Evolutionary conservation across 2,888 invertebrate genomes (phyloP), one percentile per base, ranked within the genome.

Genomic region (Aleiodes leptofemur): DNA sequence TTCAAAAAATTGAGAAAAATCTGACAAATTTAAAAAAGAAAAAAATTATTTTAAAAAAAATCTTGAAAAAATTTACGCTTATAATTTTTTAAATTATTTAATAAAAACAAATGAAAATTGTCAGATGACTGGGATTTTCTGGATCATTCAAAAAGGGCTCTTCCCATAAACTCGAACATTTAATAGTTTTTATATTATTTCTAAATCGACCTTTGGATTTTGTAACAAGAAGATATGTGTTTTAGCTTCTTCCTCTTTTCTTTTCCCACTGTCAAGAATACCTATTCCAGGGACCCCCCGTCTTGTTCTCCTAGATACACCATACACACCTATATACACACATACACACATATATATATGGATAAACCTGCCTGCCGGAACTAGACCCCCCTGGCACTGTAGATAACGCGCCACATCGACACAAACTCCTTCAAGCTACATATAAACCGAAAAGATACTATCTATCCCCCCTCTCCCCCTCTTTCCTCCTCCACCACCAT

Each of bases 361-460:
- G 43, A 23, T 48, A 64, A 64, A 43, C 38, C 43, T 64, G 64
- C 34, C 34, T 64, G 23, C 64, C 64, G 64, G 64, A 64, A 64
- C 64, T 48, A 16, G 16, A 16, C 64, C 64, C 43, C 43, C 55
- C 55, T 55, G 9, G 14, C 43, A 43, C 64, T 64, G 14, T 14
- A 64, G 64, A 64, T 64, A 64, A 64, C 64, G 43, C 43, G 43
- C 43, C 43, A 48, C 48, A 43, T 64, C 61, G 43, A 61, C 61
- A 38, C 61, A 38, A 61, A 61, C 61, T 61, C n/a, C 43, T 61
- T 61, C 48, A 43, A 43, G 64, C 43, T 23, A 48, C 64, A 23
- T 48, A 64, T 64, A 64, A 64, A 48, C 38, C 48, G 9, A 43
- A 64, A 16, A 43, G 43, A 64, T 64, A 43, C 64, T 16, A 64